Base-by-base conservation (phyloP, 2,888 invertebrate species). In the Meliscaeva auricollis region DNA sequence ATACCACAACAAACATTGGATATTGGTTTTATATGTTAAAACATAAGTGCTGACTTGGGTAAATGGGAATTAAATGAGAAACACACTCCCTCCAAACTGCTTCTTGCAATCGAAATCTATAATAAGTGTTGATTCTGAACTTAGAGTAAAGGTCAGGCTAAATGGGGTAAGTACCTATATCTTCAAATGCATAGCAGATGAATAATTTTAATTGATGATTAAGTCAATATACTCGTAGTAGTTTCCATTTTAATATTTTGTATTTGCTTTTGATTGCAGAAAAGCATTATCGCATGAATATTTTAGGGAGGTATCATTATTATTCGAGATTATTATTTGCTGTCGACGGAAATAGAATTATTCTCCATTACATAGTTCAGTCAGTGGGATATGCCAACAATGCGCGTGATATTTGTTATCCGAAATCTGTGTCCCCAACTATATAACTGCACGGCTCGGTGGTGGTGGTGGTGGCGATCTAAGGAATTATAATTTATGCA, bases 401-500 rank as follows among this genome's bases (percentile, higher is more conserved):
- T 38, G 38, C 38, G 38, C 38, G 38, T 17, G 46, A 17, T 7
- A 17, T 15, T 46, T 46, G 15, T 17, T 46, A 46, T 46, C 46
- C 15, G 15, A 46, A 46, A 46, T 46, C 38, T 38, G 38, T 38
- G 38, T 38, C 38, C 38, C 38, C 38, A 11, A 38, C 9, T 13
- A 38, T 13, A 38, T 11, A 38, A 9, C 11, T 1, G 38, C 35
- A 35, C 38, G 2, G 6, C 9, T 35, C 7, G 35, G 3, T 2
- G 35, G 35, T 8, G 35, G 35, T 8, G 35, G 35, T n/a, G 52
- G 68, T 48, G 52, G 54, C 64, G 50, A 76, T 76, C 77, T 72
- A 9, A 72, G 66, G 70, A 77, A 83, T 83, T 83, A 83, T 64
- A 54, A 58, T 13, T 58, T 50, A 83, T 74, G 78, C 73, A 79